These are phyloP conservation scores for Euura lappo DNA, from an alignment of 1,140 invertebrate genomes.

Conservation along the genomic window DNA sequence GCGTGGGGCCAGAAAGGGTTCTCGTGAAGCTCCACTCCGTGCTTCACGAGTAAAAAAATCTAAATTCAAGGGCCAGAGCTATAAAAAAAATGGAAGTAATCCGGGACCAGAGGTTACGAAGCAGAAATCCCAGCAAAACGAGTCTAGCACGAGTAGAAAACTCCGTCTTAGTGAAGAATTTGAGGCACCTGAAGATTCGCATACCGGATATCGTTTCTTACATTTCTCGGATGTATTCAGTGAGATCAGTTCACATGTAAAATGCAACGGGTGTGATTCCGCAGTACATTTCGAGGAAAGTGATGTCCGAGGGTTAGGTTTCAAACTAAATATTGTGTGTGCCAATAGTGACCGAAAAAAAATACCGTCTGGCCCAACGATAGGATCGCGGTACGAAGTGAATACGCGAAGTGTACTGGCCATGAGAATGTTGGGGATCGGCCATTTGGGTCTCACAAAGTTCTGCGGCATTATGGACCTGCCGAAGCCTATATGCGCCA, in stretches of 20 bases:
- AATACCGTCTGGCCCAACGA: not conserved
- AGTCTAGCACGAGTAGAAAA: not conserved
- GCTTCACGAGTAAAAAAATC: too few relatives aligned
- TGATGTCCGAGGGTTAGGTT: too few relatives aligned
- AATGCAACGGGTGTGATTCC: not conserved
- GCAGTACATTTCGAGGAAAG: not conserved
- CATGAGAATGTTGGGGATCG: not conserved
- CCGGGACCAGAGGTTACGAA: too few relatives aligned
- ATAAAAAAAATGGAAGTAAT: too few relatives aligned
- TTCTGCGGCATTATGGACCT: not conserved
- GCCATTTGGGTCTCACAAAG: not conserved
- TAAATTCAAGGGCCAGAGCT: too few relatives aligned
- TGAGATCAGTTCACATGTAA: not conserved
- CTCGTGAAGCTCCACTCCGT: too few relatives aligned
- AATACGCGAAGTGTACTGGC: not conserved
- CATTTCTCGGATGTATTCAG: not conserved
- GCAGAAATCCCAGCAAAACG: not conserved
- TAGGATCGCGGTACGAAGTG: not conserved
- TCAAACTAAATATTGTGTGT: not conserved
- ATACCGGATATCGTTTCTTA: not conserved
- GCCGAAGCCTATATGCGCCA: not conserved
- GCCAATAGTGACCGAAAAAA: not conserved
- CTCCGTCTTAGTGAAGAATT: conserved; percentile 30
- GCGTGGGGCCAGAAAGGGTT: too few relatives aligned
- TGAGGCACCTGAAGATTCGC: not conserved